These are phyloP conservation scores for Pammene aurita DNA, from an alignment of 2,888 invertebrate species.

Conservation along the genomic window DNA sequence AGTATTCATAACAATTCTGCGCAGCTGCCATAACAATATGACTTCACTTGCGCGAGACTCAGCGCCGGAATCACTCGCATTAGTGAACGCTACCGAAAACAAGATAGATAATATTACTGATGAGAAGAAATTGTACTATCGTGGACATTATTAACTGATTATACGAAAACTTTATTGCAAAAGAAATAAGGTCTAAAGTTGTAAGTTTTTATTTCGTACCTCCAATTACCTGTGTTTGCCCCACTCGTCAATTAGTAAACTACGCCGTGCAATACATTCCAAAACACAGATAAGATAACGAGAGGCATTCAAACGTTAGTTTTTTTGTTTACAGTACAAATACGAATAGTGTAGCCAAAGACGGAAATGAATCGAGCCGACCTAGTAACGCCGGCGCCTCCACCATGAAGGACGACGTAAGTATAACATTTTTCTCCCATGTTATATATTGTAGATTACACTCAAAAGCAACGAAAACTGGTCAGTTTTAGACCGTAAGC, in stretches of 20 bases:
- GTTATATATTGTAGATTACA: too few relatives aligned
- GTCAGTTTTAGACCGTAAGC: too few relatives aligned
- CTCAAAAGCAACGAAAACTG: too few relatives aligned
- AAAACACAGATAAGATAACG: constrained; percentile 9
- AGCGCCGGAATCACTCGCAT: too few relatives aligned
- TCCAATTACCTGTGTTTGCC: not conserved
- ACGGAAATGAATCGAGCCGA: constrained; percentile 59
- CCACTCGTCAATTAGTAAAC: not conserved
- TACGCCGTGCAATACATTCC: not conserved
- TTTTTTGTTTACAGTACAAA: constrained; percentile 13
- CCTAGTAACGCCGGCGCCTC: constrained; percentile 72
- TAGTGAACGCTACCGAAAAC: too few relatives aligned
- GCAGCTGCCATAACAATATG: too few relatives aligned
- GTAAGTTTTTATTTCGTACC: too few relatives aligned
- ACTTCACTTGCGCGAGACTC: too few relatives aligned
- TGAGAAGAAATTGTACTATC: too few relatives aligned
- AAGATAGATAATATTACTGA: too few relatives aligned
- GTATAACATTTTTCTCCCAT: constrained; percentile 44
- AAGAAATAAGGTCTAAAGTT: not conserved
- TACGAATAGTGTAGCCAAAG: constrained; percentile 57
- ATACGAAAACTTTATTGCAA: not conserved
- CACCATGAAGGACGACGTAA: constrained; percentile 76
- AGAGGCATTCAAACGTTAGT: not conserved
- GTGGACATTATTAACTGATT: too few relatives aligned
- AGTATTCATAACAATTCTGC: too few relatives aligned